Evolutionary conservation across 2,797 vertebrate genomes (phyloP).

Genomic region (Acrossocheilus fasciatus): DNA sequence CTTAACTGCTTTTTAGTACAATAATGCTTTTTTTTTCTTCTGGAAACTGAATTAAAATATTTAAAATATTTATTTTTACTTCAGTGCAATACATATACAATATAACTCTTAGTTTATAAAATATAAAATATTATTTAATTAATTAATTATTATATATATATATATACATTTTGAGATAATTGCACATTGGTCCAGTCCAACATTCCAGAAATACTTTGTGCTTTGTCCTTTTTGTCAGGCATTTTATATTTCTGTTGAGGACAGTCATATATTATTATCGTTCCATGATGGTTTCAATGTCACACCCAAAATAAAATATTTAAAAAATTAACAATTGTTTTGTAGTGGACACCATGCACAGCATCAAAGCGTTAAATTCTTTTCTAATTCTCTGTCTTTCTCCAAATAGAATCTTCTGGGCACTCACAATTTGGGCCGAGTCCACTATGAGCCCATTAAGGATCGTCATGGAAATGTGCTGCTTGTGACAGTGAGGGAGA

Average conservation of each 20-base stretch:
- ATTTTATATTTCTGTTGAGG: background rate
- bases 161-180: background rate
- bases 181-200: background rate
- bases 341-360: background rate
- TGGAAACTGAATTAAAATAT: background rate
- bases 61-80: background rate
- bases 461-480: conserved; percentile 95
- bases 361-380: background rate
- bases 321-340: background rate
- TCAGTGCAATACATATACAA: background rate
- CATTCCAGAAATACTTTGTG: background rate
- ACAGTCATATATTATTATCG: background rate
- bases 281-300: background rate
- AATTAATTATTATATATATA: background rate
- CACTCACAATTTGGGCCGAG: conserved; percentile 93
- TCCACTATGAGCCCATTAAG: conserved; percentile 97
- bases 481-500: conserved; percentile 91
- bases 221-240: background rate
- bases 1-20: background rate
- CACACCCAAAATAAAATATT: background rate
- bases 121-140: background rate
- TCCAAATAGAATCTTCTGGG: conserved; percentile 89
- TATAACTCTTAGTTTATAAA: background rate
- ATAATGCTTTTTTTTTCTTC: background rate
- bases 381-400: conserved; percentile 30